A percentile compares a stretch with the other conserved stretches of the same genome.
Conservation (phyloP, 1,140 invertebrate genomes). For the Scaptomyza graminum region DNA sequence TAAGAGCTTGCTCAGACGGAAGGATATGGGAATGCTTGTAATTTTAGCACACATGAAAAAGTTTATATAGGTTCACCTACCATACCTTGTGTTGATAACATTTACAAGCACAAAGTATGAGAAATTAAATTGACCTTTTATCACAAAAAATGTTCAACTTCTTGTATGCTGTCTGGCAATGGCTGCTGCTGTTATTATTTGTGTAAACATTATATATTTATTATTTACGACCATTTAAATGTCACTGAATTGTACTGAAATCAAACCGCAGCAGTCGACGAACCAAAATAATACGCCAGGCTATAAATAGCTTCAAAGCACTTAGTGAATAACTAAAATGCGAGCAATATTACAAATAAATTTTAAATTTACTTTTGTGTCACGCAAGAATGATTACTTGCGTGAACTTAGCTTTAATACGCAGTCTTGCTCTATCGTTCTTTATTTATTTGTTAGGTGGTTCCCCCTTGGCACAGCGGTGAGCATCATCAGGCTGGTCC, state of each 20-base stretch:
- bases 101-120: background rate
- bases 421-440: slow-evolving; percentile 1
- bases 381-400: background rate
- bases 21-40: no score
- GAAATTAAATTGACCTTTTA: background rate
- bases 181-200: background rate
- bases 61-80: no score
- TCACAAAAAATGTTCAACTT: slow-evolving; percentile 9
- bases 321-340: slow-evolving; percentile 10
- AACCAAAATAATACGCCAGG: slow-evolving; percentile 37
- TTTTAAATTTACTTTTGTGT: slow-evolving; percentile 14
- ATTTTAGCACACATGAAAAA: no score
- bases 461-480: slow-evolving; percentile 77
- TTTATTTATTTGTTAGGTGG: slow-evolving; percentile 52
- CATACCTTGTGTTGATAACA: no score
- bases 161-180: slow-evolving; percentile 4
- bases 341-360: slow-evolving; percentile 21
- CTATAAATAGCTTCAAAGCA: slow-evolving; percentile 62
- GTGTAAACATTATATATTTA: slow-evolving; percentile 38
- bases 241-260: slow-evolving; percentile 65
- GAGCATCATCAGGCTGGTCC: slow-evolving; percentile 63
- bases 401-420: slow-evolving; percentile 41
- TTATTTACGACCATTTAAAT: slow-evolving; percentile 72
- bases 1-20: no score
- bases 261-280: slow-evolving; percentile 28